A percentile compares a stretch with the other conserved stretches of the same genome.
Evolutionary conservation across 2,113 vertebrate genomes (phyloP).

Genomic region (Xyliphius kryptos): DNA sequence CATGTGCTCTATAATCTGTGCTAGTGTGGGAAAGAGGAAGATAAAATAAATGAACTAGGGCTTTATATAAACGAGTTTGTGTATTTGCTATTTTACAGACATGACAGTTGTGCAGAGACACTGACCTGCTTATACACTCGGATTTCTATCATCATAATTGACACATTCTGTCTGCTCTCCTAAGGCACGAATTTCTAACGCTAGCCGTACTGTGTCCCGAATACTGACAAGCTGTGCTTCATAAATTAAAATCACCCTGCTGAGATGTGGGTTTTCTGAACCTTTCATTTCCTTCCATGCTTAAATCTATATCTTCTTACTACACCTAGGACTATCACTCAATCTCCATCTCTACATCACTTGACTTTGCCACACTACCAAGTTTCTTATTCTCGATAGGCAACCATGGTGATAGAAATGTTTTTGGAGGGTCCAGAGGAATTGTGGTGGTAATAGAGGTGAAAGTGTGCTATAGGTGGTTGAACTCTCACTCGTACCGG

Average conservation of each 20-base stretch:
- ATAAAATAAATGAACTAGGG: no score
- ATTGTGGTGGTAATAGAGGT: no score
- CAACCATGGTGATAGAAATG: no score
- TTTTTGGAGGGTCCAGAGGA: no score
- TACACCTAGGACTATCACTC: no score
- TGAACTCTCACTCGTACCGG: no score
- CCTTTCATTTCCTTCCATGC: conserved; percentile 19
- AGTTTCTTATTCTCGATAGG: no score
- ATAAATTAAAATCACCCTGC: conserved; percentile 25
- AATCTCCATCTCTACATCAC: not conserved
- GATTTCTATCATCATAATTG: conserved; percentile 31
- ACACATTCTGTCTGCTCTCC: conserved; percentile 36
- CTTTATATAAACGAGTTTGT: not conserved
- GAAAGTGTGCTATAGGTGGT: no score
- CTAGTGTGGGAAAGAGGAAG: not conserved
- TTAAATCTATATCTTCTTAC: conserved; percentile 24
- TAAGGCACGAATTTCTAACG: conserved; percentile 31
- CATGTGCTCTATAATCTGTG: no score
- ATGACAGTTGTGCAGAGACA: conserved; percentile 14
- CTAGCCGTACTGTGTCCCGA: not conserved
- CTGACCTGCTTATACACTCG: conserved; percentile 23
- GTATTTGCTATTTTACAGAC: conserved; percentile 1
- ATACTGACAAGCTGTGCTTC: conserved; percentile 22
- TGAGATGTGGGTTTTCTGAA: not conserved
- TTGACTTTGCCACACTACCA: conserved; percentile 3